Conservation (phyloP, 2,797 vertebrate species). For the Mallotus villosus region DNA sequence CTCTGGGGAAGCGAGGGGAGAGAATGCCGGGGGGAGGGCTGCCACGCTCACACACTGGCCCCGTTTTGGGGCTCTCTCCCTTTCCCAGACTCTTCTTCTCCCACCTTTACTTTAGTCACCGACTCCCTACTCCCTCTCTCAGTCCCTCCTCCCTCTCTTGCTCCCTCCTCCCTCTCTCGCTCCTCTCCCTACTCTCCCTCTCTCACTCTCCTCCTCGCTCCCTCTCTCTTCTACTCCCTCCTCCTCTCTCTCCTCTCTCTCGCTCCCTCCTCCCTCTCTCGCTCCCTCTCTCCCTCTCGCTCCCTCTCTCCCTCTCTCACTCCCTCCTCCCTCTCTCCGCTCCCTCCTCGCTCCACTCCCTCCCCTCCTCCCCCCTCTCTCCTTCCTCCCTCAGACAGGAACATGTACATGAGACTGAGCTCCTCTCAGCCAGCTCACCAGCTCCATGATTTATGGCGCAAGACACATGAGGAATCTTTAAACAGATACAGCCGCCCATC, state of each 20-base stretch:
- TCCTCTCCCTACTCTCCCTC: background rate
- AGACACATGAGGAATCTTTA: background rate
- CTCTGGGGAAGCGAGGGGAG: slow-evolving; percentile 67
- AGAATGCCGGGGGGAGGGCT: slow-evolving; percentile 63
- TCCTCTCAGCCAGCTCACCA: background rate
- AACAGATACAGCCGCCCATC: slow-evolving; percentile 3
- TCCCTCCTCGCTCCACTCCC: background rate
- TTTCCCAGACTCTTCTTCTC: background rate
- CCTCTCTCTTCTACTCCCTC: too few relatives aligned
- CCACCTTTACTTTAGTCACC: background rate
- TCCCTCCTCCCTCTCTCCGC: background rate
- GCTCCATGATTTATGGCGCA: slow-evolving; percentile 1
- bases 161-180: slow-evolving; percentile 20
- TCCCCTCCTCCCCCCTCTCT: background rate
- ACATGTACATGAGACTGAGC: background rate
- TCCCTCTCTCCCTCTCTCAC: background rate
- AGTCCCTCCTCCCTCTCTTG: background rate
- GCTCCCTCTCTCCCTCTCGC: background rate
- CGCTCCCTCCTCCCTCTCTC: background rate
- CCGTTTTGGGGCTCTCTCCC: slow-evolving; percentile 46
- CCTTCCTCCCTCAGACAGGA: background rate
- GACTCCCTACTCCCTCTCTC: background rate
- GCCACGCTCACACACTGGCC: slow-evolving; percentile 70
- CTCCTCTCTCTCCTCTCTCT: background rate
- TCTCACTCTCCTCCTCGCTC: background rate